Conservation (phyloP, 2,113 vertebrate genomes). For the Morone saxatilis region DNA sequence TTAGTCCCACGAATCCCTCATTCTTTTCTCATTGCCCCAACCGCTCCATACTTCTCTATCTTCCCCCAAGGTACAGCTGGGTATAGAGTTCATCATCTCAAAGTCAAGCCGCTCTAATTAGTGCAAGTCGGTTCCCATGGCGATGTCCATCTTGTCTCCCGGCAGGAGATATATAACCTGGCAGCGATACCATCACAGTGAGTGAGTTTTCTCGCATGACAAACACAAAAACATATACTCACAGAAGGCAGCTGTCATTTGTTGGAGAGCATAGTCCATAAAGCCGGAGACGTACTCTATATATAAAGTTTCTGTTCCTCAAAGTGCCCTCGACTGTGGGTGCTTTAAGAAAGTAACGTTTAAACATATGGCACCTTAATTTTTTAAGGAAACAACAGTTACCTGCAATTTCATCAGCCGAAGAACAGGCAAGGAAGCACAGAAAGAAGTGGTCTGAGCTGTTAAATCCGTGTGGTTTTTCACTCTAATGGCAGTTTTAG, state of each 20-base stretch:
- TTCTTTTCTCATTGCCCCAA: constrained; percentile 2
- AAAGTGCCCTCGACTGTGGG: not conserved
- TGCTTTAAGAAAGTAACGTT: too few species aligned
- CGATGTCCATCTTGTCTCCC: constrained; percentile 64
- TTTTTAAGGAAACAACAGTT: not conserved
- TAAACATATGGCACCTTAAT: not conserved
- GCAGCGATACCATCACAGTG: constrained; percentile 1
- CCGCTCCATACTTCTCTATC: not conserved
- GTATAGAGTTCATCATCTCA: constrained; percentile 65
- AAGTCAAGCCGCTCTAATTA: constrained; percentile 73
- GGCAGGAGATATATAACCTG: constrained; percentile 47
- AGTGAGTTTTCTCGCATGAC: constrained; percentile 29
- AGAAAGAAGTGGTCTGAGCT: not conserved
- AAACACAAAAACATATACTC: constrained; percentile 19
- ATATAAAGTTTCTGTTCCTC: not conserved
- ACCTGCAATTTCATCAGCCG: not conserved
- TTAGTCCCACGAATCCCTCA: not conserved
- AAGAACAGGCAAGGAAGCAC: not conserved
- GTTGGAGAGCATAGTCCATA: not conserved
- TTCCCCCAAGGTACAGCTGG: constrained; percentile 26
- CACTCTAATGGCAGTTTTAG: not conserved
- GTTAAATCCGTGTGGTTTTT: not conserved
- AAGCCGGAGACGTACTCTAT: not conserved
- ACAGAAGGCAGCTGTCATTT: constrained; percentile 5
- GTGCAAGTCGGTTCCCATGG: constrained; percentile 43